A percentile compares a stretch with the other conserved stretches of the same genome.
Evolutionary conservation across 2,113 vertebrate species (phyloP).

Genomic region (Cyprinodon tularosa): DNA sequence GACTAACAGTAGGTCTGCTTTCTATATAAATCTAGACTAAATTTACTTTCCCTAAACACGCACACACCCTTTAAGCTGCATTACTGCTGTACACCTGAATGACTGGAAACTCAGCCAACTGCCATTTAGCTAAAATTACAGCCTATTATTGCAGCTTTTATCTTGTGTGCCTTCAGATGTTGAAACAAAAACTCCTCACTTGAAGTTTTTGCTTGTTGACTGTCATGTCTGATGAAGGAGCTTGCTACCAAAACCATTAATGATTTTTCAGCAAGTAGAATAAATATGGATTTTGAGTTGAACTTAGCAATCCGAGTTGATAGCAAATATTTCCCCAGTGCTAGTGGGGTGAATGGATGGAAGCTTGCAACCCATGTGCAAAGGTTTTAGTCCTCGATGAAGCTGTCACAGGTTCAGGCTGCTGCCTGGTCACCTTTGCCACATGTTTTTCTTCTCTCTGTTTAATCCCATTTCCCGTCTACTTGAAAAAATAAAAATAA

Average conservation of each 20-base stretch:
- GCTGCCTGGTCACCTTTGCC: too few relatives aligned
- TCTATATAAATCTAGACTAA: constrained; percentile 74
- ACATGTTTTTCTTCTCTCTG: too few relatives aligned
- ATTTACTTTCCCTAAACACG: constrained; percentile 65
- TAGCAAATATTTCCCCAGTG: too few relatives aligned
- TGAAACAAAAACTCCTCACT: constrained; percentile 36
- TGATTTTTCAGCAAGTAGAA: constrained; percentile 18
- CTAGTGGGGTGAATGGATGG: too few relatives aligned
- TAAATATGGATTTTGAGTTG: neutral
- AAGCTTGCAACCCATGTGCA: too few relatives aligned
- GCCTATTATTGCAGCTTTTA: constrained; percentile 66
- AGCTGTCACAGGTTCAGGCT: too few relatives aligned
- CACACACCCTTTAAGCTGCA: constrained; percentile 72
- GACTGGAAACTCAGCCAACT: constrained; percentile 48
- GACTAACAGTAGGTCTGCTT: constrained; percentile 75
- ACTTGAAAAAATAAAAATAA: too few relatives aligned
- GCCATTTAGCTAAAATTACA: constrained; percentile 70
- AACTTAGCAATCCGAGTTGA: too few relatives aligned
- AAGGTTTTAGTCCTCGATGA: too few relatives aligned
- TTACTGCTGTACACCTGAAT: constrained; percentile 58
- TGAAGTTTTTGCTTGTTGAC: constrained; percentile 11
- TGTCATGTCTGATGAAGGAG: constrained; percentile 13
- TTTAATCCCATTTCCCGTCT: too few relatives aligned
- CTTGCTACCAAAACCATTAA: constrained; percentile 10
- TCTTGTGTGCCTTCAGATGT: constrained; percentile 55